Evolutionary conservation across 2,797 vertebrate genomes (phyloP), one percentile per base, ranked within the genome.

Genomic region (Fundulus diaphanus): DNA sequence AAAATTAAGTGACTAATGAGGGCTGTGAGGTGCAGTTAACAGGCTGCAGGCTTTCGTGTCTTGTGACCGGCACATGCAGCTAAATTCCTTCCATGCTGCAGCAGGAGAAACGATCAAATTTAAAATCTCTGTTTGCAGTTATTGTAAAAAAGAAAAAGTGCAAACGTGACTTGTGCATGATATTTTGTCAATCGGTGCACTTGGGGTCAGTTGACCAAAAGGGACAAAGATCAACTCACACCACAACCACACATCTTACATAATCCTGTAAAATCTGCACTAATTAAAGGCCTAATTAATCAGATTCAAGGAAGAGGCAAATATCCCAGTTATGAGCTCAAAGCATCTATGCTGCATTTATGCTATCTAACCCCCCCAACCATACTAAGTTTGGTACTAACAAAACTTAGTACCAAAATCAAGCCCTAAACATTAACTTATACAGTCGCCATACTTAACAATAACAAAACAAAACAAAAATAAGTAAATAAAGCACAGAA

Each of bases 51-150:
- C 73, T 75, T 84, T 63, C 73, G 61, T 22, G 92, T 91, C 93
- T 91, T 90, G 89, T 94, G 94, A 94, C 89, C 75, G 16, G 80
- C 90, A 92, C 88, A 82, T 89, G 89, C 77, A 77, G 22, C 11
- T 35, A 37, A 77, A 74, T 61, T 2, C 73, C 16, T 69, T 63
- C n/a, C 42, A 74, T n/a, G 5, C 65, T 67, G 33, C 51, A 56
- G 51, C 4, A 2, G 44, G 22, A 29, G 35, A 35, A 22, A 67
- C 9, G 8, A 67, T 12, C n/a, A n/a, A n/a, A n/a, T n/a, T n/a
- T n/a, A n/a, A 44, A 5, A 76, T 33, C 1, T 59, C 70, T 52
- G 7, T 46, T 42, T 76, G 70, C 59, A 69, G 0, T 57, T 3
- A 76, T 2, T 5, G 31, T 7, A 52, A 15, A 48, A 52, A 68